phyloP scores from a whole-genome alignment of 1,140 invertebrate species.

The Probaryconus sp. region DNA sequence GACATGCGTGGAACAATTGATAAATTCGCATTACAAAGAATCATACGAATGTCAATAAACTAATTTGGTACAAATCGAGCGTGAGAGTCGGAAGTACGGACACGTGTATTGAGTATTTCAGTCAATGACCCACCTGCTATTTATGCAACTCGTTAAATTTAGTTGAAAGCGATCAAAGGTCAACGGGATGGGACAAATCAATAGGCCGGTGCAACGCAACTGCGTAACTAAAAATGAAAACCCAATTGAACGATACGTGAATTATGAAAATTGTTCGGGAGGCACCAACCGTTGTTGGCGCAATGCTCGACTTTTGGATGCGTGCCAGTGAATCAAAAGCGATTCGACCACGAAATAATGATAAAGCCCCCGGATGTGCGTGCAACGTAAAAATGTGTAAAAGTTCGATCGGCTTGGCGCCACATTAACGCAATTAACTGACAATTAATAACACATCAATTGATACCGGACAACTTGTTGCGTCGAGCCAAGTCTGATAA shows the following conservation, averaged over 20 bases:
- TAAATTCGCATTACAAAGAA: conserved; percentile 55
- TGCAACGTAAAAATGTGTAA: conserved; percentile 45
- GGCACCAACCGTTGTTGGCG: conserved; percentile 27
- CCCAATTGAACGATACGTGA: conserved; percentile 74
- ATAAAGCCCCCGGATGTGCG: conserved; percentile 63
- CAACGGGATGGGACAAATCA: conserved; percentile 62
- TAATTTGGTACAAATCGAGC: conserved; percentile 50
- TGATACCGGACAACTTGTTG: conserved; percentile 77
- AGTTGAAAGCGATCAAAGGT: conserved; percentile 72
- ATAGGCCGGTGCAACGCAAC: conserved; percentile 46
- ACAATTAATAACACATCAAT: conserved; percentile 79
- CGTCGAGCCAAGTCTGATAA: conserved; percentile 72
- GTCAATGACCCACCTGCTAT: conserved; percentile 69
- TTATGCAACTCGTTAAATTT: conserved; percentile 73
- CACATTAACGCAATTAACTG: conserved; percentile 78
- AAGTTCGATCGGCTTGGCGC: conserved; percentile 59
- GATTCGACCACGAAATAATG: conserved; percentile 71
- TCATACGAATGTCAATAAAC: conserved; percentile 54
- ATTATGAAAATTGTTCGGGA: conserved; percentile 76
- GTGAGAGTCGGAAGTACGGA: conserved; percentile 62
- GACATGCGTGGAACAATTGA: conserved; percentile 46
- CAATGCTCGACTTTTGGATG: conserved; percentile 64
- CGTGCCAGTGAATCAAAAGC: conserved; percentile 72
- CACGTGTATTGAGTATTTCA: conserved; percentile 62
- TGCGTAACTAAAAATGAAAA: conserved; percentile 67